Evolutionary conservation across 2,888 invertebrate genomes (phyloP), one percentile per base, ranked within the genome.

Genomic region (Folsomia manolachei): DNA sequence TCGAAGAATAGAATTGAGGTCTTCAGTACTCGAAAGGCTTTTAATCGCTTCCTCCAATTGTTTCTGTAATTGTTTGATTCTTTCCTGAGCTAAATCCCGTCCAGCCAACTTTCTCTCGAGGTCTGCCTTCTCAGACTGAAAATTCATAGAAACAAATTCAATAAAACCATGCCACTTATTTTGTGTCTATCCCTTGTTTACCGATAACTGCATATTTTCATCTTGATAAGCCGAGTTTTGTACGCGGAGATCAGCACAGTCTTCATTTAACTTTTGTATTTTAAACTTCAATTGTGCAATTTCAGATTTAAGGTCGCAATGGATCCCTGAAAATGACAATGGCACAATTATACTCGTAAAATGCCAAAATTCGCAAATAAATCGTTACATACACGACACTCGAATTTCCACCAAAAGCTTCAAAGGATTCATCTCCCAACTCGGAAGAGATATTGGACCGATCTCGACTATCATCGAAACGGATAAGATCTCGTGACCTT

Each of bases 281-380:
- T 75, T 71, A 14, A 76, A 77, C n/a, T 71, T 62, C 14, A 79
- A 69, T 19, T 79, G 74, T 1, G 79, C 70, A 52, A 79, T 75
- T 67, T 77, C 73, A 18, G 72, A 72, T 27, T 71, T 71, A 7
- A 66, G 24, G 2, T 66, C 66, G 18, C n/a, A 66, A 4, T n/a
- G n/a, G n/a, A n/a, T n/a, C n/a, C n/a, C n/a, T n/a, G n/a, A n/a
- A n/a, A n/a, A n/a, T n/a, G n/a, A n/a, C n/a, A n/a, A n/a, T n/a
- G n/a, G n/a, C n/a, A n/a, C n/a, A n/a, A n/a, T n/a, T n/a, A n/a
- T n/a, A n/a, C n/a, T n/a, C n/a, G n/a, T n/a, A n/a, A n/a, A n/a
- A 39, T 39, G 39, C 39, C 4, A 39, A 39, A 39, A 39, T 39
- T 39, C 14, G 39, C 7, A 39, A 39, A 39, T 39, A 39, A 4